Evolutionary conservation across 2,113 vertebrate genomes (phyloP), one percentile per base, ranked within the genome.

Genomic region (Sardina pilchardus): DNA sequence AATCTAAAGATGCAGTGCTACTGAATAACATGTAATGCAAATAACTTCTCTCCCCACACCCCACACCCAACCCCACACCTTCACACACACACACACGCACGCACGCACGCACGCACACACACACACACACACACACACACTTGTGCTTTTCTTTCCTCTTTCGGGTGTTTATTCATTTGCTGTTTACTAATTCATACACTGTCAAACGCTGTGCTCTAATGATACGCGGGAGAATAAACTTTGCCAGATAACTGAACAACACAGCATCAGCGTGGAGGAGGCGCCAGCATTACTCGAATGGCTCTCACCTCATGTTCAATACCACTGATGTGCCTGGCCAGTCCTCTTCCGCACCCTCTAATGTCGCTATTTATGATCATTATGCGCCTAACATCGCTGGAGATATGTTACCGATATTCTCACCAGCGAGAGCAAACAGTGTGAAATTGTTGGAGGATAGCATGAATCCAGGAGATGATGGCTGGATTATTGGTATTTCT

Each of bases 181-280:
- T 71, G 63, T 71, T 71, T 71, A 71, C 63, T 71, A 71, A 71
- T 71, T 71, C 63, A 71, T 71, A 71, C 63, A 71, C 63, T 71
- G 63, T 26, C 63, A 71, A 9, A 30, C 30, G 63, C 63, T 30
- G 63, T 9, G 26, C 63, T 4, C 26, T 71, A 71, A 71, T 71
- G 63, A 71, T 34, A 34, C 63, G 14, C 63, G 30, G 26, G 63
- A 71, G 63, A 71, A 71, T 71, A 71, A 71, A 59, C 19, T 59
- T 24, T 24, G 53, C 53, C 53, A 59, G 53, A 59, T 24, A 59
- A 24, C 53, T 59, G 53, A 59, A 4, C 53, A 59, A 21, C 53
- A 6, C 19, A 24, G 53, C 53, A 50, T 50, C 12, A 59, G 53
- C 21, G 53, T 59, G 53, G 53, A 59, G 53, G 53, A 59, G 53